These are phyloP conservation scores for Seira ritae DNA, from an alignment of 2,888 invertebrate genomes.

Conservation along the genomic window DNA sequence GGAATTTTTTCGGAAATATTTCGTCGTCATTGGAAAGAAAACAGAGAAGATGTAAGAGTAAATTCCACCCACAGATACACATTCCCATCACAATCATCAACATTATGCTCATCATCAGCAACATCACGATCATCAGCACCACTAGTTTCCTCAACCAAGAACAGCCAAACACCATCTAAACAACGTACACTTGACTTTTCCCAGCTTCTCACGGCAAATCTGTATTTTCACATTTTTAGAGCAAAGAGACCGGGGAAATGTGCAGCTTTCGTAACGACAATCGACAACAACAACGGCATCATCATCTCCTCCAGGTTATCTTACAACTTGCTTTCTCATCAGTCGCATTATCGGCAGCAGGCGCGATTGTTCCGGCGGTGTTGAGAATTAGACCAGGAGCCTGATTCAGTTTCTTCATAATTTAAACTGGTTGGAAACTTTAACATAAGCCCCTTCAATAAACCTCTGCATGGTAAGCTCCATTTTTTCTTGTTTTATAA, in stretches of 20 bases:
- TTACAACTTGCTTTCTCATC: slow-evolving; percentile 22
- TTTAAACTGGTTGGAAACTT: no score
- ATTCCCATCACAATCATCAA: neutral
- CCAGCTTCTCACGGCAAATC: neutral
- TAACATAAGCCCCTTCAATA: slow-evolving; percentile 37
- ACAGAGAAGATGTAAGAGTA: neutral
- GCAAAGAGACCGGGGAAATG: slow-evolving; percentile 45
- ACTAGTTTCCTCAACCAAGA: neutral
- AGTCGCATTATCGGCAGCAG: slow-evolving; percentile 40
- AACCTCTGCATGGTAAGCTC: slow-evolving; percentile 63
- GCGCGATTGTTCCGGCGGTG: neutral
- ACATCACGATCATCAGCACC: slow-evolving; percentile 18
- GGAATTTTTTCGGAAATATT: neutral
- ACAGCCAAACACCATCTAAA: neutral
- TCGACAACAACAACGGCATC: slow-evolving; percentile 28
- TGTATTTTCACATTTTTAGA: neutral
- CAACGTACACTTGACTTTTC: slow-evolving; percentile 18
- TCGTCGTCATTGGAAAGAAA: neutral
- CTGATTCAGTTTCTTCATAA: no score
- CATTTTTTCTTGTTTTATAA: slow-evolving; percentile 15
- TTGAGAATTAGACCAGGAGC: no score
- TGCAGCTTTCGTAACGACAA: slow-evolving; percentile 43
- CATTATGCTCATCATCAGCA: slow-evolving; percentile 19
- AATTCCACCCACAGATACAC: neutral
- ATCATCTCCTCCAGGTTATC: slow-evolving; percentile 38